Percentiles rank a stretch among this genome's conserved stretches.
Conservation (phyloP, 2,888 invertebrate species). For the Myopa tessellatipennis region DNA sequence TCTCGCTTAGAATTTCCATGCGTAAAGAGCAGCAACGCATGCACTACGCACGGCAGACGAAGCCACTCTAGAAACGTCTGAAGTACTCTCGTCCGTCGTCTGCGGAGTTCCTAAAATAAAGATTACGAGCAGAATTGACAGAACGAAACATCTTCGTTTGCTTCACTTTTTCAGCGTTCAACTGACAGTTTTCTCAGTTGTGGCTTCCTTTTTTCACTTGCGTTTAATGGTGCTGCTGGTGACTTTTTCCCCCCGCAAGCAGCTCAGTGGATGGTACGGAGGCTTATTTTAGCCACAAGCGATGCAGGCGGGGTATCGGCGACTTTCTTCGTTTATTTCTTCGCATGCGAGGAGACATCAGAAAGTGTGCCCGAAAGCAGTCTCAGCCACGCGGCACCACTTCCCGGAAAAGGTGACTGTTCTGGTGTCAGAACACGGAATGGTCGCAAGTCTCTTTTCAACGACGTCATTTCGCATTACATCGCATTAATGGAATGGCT, state of each 20-base stretch:
- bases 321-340: no score
- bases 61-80: neutral
- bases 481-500: no score
- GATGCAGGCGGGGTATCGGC: no score
- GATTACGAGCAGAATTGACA: neutral
- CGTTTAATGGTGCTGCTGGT: neutral
- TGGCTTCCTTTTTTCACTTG: neutral
- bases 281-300: neutral
- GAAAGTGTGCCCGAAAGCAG: no score
- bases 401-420: no score
- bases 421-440: no score
- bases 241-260: neutral
- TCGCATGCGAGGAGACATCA: no score
- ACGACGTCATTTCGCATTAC: no score
- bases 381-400: no score
- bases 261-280: neutral
- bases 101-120: neutral
- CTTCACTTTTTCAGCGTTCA: neutral
- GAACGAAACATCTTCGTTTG: neutral
- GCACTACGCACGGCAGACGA: neutral
- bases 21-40: neutral
- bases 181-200: neutral
- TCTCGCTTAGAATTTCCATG: neutral
- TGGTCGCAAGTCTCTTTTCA: no score
- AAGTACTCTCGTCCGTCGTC: neutral